Percentiles rank a stretch among this genome's conserved stretches.
Conservation (phyloP, 2,797 vertebrate genomes). For the Nyctibius grandis region DNA sequence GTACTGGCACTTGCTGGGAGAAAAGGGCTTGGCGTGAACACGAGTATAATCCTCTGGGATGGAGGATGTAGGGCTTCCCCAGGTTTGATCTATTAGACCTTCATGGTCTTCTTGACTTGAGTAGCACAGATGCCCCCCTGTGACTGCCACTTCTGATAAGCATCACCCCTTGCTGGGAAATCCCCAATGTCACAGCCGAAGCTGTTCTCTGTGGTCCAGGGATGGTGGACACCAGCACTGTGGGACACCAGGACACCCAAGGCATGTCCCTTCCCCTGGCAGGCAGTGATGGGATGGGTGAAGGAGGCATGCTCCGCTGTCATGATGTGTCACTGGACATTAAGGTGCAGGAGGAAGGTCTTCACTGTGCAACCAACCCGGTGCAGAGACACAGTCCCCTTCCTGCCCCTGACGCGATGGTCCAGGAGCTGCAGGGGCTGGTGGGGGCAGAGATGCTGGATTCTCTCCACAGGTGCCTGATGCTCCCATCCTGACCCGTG, state of each 20-base stretch:
- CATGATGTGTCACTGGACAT: rapidly evolving
- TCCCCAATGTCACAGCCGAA: background rate
- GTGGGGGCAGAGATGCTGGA: background rate
- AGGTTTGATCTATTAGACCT: background rate
- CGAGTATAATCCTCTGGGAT: background rate
- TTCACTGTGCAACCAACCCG: background rate
- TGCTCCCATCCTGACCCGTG: background rate
- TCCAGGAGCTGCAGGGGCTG: background rate
- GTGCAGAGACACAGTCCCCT: background rate
- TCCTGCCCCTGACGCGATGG: rapidly evolving
- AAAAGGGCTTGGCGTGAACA: background rate
- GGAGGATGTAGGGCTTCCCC: background rate
- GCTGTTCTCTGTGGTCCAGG: background rate
- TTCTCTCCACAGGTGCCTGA: rapidly evolving
- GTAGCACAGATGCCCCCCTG: rapidly evolving
- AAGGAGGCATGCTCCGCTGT: background rate
- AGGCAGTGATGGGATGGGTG: rapidly evolving
- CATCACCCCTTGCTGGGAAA: background rate
- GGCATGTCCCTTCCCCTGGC: no score
- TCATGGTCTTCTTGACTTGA: no score
- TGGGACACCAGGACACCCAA: background rate
- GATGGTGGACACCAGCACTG: rapidly evolving
- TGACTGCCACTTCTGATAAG: background rate
- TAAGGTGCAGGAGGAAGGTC: background rate
- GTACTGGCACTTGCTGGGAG: background rate